phyloP scores from a whole-genome alignment of 2,888 invertebrate species.

The Rhagium mordax region DNA sequence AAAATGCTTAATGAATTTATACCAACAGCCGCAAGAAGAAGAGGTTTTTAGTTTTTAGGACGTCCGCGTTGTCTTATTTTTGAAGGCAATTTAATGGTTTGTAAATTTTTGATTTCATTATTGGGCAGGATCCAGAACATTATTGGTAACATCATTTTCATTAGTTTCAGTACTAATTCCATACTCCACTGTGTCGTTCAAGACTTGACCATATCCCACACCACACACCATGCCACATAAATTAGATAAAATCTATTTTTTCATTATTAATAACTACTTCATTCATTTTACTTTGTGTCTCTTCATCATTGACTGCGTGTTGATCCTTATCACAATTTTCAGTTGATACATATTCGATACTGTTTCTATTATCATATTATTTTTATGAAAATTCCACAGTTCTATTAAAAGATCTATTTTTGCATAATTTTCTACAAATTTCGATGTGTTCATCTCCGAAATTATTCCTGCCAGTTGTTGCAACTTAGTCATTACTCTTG shows the following conservation, averaged over 20 bases:
- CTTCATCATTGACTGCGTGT: too few relatives aligned
- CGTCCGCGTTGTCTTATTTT: background rate
- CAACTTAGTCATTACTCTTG: constrained; percentile 1
- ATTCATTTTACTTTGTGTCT: too few relatives aligned
- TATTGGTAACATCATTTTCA: background rate
- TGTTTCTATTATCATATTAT: background rate
- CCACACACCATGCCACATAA: too few relatives aligned
- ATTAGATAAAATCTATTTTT: too few relatives aligned
- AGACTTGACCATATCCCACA: too few relatives aligned
- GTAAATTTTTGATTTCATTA: background rate
- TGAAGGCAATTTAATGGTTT: background rate
- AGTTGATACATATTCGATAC: background rate
- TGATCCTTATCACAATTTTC: background rate
- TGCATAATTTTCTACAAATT: background rate
- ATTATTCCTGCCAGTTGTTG: background rate
- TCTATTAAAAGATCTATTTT: background rate
- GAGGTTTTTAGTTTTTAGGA: background rate
- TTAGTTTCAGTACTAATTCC: background rate
- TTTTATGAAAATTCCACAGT: background rate
- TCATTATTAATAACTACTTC: too few relatives aligned
- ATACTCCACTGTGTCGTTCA: background rate
- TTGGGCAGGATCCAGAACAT: background rate
- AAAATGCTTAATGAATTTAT: too few relatives aligned
- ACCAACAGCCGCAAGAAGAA: background rate
- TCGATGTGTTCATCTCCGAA: background rate